Conservation (phyloP, 2,797 vertebrate genomes). For the Columba guinea region DNA sequence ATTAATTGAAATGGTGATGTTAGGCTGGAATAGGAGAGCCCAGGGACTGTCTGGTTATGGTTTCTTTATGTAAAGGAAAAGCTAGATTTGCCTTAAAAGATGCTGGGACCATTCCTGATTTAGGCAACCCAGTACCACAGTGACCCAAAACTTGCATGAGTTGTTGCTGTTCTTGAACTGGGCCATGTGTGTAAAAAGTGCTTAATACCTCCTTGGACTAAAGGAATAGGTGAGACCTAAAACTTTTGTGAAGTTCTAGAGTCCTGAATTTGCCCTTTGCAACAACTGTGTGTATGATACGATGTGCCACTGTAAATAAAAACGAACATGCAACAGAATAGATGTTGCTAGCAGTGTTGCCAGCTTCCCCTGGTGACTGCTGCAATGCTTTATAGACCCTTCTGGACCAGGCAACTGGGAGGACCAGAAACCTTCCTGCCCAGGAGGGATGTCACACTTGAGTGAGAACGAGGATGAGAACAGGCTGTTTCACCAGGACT, state of each 20-base stretch:
- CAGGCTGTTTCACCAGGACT: not conserved
- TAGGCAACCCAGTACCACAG: not conserved
- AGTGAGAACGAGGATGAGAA: not conserved
- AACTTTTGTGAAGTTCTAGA: not conserved
- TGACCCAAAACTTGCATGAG: not conserved
- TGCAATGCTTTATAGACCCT: not conserved
- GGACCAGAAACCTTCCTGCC: not conserved
- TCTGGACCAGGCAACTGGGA: not conserved
- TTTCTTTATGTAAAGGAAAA: not conserved
- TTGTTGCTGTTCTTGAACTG: not conserved
- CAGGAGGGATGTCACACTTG: not conserved
- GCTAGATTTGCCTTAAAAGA: not conserved
- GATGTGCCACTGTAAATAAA: not conserved
- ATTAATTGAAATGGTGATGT: not conserved
- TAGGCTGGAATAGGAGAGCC: not conserved
- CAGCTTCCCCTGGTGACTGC: not conserved
- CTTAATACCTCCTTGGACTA: not conserved
- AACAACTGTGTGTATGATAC: not conserved
- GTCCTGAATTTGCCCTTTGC: not conserved
- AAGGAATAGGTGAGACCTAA: not conserved
- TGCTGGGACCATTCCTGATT: not conserved
- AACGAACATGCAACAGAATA: not conserved
- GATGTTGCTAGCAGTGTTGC: rapidly evolving
- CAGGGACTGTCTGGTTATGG: not conserved
- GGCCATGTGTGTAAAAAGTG: not conserved